Conservation (phyloP, 2,113 vertebrate genomes). For the Ornithorhynchus anatinus region DNA sequence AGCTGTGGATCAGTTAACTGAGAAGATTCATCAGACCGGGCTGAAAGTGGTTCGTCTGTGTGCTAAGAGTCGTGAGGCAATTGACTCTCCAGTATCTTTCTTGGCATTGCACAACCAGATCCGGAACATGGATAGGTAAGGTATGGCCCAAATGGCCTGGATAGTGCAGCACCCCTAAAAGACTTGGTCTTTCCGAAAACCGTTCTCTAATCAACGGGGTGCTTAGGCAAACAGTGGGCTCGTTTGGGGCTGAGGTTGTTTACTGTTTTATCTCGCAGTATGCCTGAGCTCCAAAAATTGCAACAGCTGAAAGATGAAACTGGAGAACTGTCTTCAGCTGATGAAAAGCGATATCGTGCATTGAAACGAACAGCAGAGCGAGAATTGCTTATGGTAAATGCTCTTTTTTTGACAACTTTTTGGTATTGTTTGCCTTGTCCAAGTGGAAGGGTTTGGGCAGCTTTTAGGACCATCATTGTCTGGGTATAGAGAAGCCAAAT, state of each 20-base stretch:
- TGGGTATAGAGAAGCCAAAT: no score
- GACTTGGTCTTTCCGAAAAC: neutral
- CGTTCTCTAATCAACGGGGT: neutral
- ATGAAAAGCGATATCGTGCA: constrained; percentile 95
- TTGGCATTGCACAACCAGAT: constrained; percentile 98
- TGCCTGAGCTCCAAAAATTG: constrained; percentile 97
- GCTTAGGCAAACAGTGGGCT: neutral
- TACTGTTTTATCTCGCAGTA: constrained; percentile 66
- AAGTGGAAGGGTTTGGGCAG: no score
- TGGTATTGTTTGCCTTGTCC: no score
- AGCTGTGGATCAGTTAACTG: constrained; percentile 94
- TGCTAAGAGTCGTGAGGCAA: constrained; percentile 95
- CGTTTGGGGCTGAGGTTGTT: neutral
- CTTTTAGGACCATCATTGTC: no score
- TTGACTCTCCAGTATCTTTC: constrained; percentile 97
- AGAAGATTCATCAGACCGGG: constrained; percentile 97
- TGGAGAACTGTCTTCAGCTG: constrained; percentile 93
- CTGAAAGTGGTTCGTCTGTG: constrained; percentile 97
- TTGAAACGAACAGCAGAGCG: constrained; percentile 94
- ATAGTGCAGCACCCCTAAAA: no score
- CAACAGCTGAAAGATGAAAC: constrained; percentile 98
- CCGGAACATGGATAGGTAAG: constrained; percentile 98
- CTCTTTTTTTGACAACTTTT: no score
- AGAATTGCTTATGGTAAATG: constrained; percentile 92
- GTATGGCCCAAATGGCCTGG: rapidly evolving